Percentiles rank a stretch among this genome's conserved stretches.
Evolutionary conservation across 2,797 vertebrate species (phyloP).

Genomic region (Falco columbarius): DNA sequence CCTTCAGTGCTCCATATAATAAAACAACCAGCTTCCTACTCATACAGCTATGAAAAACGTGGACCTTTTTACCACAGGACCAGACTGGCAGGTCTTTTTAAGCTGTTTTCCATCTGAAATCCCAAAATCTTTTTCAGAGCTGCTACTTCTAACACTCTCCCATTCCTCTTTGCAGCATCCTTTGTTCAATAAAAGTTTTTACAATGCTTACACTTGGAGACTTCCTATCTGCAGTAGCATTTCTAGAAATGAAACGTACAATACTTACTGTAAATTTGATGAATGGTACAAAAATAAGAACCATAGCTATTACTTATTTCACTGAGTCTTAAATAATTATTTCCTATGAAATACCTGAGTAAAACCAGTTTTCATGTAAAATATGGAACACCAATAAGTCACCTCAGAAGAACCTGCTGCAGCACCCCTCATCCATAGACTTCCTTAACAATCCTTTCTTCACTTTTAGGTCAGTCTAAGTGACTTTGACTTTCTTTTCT

Average conservation of each 20-base stretch:
- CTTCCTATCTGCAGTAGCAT: not conserved
- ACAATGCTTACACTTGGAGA: not conserved
- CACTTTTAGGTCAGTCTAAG: not conserved
- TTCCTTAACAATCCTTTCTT: not conserved
- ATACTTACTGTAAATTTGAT: not conserved
- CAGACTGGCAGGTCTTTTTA: not conserved
- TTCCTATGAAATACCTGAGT: too few species aligned
- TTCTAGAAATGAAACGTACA: not conserved
- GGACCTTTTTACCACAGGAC: not conserved
- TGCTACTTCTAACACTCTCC: not conserved
- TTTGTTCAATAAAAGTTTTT: not conserved
- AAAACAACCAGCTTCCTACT: not conserved
- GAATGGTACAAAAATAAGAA: not conserved
- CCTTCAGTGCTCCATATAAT: not conserved
- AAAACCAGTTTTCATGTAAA: not conserved
- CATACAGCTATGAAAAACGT: not conserved
- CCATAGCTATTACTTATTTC: not conserved
- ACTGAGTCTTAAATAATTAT: not conserved
- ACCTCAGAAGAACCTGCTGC: not conserved
- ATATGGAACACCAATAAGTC: not conserved
- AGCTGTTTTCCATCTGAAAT: not conserved
- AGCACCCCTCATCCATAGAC: not conserved
- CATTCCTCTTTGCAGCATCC: not conserved
- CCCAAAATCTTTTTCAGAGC: not conserved
- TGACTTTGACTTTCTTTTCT: not conserved